Evolutionary conservation across 2,888 invertebrate genomes (phyloP), one percentile per base, ranked within the genome.

Genomic region (Lasioglossum leucozonium): DNA sequence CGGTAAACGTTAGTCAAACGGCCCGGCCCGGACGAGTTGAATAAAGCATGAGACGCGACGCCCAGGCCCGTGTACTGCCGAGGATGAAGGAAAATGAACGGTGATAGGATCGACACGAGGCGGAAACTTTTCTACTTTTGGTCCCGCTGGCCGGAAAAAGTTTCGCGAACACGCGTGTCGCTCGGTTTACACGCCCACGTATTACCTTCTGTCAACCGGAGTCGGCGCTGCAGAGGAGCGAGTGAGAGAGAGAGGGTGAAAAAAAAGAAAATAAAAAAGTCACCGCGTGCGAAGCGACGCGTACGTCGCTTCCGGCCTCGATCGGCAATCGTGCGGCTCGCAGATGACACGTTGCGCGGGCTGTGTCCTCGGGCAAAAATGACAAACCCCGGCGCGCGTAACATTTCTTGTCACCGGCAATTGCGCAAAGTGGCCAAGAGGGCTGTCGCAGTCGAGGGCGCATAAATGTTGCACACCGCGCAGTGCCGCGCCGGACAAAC

Each of bases 161-260:
- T 88, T 88, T 88, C 51, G 81, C 86, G 81, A 65, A 88, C 55
- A 55, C 88, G 86, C 88, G 86, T 88, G 88, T 84, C 86, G 80
- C 30, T 62, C 34, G 73, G 55, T 67, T 72, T 71, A 51, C 71
- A 77, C 88, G 84, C 88, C 88, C 86, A 88, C 82, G 83, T 88
- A 88, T 86, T 88, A 72, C 67, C 72, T 71, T 30, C 72, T 84
- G 79, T 72, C 44, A 77, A 81, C 62, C 65, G 67, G 34, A 34
- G 2, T 13, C 40, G 51, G 34, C 30, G 42, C 13, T 18, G 62
- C 37, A 30, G 58, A 18, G 42, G 37, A 26, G 58, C n/a, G n/a
- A n/a, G n/a, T n/a, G n/a, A n/a, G n/a, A n/a, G n/a, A n/a, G n/a
- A n/a, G n/a, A n/a, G n/a, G n/a, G n/a, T n/a, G n/a, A n/a, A n/a